Conservation (phyloP, 2,113 vertebrate genomes). For the Poeciliopsis occidentalis region DNA sequence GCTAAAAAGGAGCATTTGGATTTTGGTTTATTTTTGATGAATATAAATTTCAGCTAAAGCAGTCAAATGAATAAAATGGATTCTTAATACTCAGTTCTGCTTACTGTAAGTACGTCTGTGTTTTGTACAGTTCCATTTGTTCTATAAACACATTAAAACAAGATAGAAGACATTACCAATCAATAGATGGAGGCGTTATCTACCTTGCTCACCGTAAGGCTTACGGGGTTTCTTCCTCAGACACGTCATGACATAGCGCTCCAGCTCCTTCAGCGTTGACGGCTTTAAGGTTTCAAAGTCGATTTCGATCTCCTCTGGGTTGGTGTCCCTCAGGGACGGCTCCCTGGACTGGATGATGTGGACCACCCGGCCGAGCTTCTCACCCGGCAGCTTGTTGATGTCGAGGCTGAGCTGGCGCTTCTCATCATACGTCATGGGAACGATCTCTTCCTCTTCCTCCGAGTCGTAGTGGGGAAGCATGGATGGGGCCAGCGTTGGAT, state of each 20-base stretch:
- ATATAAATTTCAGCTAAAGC: no score
- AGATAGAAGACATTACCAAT: background rate
- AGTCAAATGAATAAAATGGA: no score
- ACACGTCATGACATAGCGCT: slow-evolving; percentile 92
- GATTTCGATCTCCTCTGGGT: slow-evolving; percentile 95
- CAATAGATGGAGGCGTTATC: background rate
- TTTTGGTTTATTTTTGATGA: no score
- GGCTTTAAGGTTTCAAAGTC: slow-evolving; percentile 95
- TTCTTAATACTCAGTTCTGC: no score
- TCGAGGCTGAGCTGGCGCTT: slow-evolving; percentile 93
- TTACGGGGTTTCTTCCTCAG: slow-evolving; percentile 92
- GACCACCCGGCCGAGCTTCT: slow-evolving; percentile 92
- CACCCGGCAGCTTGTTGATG: slow-evolving; percentile 94
- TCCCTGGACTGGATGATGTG: slow-evolving; percentile 96
- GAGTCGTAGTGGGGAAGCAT: slow-evolving; percentile 87
- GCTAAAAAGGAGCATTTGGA: no score
- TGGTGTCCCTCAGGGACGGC: slow-evolving; percentile 90
- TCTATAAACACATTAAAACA: background rate
- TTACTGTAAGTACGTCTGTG: no score
- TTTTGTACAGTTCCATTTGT: background rate
- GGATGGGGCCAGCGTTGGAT: slow-evolving; percentile 38
- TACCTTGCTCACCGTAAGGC: slow-evolving; percentile 80
- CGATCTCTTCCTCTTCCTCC: slow-evolving; percentile 86
- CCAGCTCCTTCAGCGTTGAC: slow-evolving; percentile 91
- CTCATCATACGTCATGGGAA: slow-evolving; percentile 94